Percentiles rank a stretch among this genome's conserved stretches.
phyloP scores from a whole-genome alignment of 2,888 invertebrate species.

The Mythimna ferrago region DNA sequence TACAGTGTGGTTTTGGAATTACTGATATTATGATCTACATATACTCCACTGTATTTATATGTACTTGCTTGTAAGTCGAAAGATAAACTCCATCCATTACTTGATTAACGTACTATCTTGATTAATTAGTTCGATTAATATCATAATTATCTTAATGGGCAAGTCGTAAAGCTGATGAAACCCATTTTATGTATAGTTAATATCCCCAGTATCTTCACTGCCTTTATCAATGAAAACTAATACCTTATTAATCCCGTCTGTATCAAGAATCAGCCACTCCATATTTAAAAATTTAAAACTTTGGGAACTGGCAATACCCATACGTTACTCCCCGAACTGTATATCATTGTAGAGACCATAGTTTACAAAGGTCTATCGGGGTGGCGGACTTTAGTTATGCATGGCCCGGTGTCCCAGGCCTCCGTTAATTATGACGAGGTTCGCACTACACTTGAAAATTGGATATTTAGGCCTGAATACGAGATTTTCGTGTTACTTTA shows the following conservation, averaged over 20 bases:
- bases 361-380: slow-evolving; percentile 77
- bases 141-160: background rate
- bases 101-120: slow-evolving; percentile 1
- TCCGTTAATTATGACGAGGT: slow-evolving; percentile 86
- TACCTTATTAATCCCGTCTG: background rate
- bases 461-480: slow-evolving; percentile 78
- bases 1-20: background rate
- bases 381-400: slow-evolving; percentile 82
- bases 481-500: slow-evolving; percentile 68
- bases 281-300: slow-evolving; percentile 8
- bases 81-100: background rate
- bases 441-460: slow-evolving; percentile 78
- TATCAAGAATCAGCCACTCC: background rate
- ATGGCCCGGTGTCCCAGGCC: slow-evolving; percentile 79
- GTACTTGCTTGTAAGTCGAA: slow-evolving; percentile 1
- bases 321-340: slow-evolving; percentile 43
- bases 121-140: slow-evolving; percentile 1
- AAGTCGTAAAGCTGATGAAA: background rate
- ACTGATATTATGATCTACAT: background rate
- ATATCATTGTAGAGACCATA: slow-evolving; percentile 65
- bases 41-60: background rate
- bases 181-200: background rate
- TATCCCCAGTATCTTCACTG: rapidly evolving
- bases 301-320: background rate
- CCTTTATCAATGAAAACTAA: background rate